Evolutionary conservation across 2,888 invertebrate genomes (phyloP), one percentile per base, ranked within the genome.

Genomic region (Drosophila barbarae): DNA sequence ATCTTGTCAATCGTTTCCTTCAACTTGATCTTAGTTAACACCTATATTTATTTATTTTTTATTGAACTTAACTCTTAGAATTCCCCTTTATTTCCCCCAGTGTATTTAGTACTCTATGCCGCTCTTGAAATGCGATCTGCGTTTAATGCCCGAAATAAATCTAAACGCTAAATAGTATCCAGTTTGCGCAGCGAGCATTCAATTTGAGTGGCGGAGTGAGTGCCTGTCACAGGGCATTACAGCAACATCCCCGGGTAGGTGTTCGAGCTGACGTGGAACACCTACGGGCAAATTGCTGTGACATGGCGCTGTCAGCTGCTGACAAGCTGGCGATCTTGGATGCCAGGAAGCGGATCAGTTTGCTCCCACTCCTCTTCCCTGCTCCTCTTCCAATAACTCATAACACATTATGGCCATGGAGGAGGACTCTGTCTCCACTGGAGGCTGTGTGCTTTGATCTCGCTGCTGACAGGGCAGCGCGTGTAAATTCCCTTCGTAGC

Each of bases 221-320:
- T 77, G 75, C 55, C 59, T 70, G 76, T 74, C 76, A 72, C 30
- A 71, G 63, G 56, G 70, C 73, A 70, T 73, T 67, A 68, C 69
- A 49, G 36, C 58, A 76, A 77, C 74, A 77, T 81, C 73, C 70
- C 68, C 68, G 68, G 28, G 51, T n/a, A 44, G 60, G 51, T 53
- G 49, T 35, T 38, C 38, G n/a, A 26, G 56, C 38, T 58, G 74
- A 49, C 57, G 51, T 64, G 52, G 65, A 71, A 56, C 63, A 53
- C 70, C 65, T 73, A 56, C 71, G 66, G 77, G 86, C 87, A 87
- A 87, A 87, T 87, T 87, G 85, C 76, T 74, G 69, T 87, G 87
- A 87, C 87, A 87, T 74, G 71, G 56, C 72, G 76, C 79, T 87
- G 87, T 87, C 87, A 87, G 86, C 87, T 87, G 87, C 72, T 87